Evolutionary conservation across 2,888 invertebrate species (phyloP).

Genomic region (Drosophila paramelanica): DNA sequence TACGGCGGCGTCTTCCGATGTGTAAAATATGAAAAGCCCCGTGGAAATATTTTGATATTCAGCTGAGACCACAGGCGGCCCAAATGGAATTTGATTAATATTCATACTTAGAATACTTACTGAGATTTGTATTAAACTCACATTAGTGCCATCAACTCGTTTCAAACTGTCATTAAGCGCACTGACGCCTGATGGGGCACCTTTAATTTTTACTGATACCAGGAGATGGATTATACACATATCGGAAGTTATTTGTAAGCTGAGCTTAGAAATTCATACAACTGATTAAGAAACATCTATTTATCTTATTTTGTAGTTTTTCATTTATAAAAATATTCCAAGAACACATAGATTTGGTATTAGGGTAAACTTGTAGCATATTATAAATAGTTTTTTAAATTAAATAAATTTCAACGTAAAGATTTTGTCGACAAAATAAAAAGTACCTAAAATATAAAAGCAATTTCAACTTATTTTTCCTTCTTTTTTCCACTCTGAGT

Average conservation of each 20-base stretch:
- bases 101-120: conserved; percentile 10
- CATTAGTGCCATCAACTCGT: conserved; percentile 31
- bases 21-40: conserved; percentile 48
- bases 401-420: not conserved
- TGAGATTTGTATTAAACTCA: conserved; percentile 17
- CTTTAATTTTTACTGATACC: conserved; percentile 30
- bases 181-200: conserved; percentile 10
- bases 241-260: conserved; percentile 57
- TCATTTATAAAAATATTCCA: not conserved
- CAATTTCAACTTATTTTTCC: too few species aligned
- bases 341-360: not conserved
- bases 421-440: too few species aligned
- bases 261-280: conserved; percentile 8
- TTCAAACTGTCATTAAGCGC: conserved; percentile 55
- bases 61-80: conserved; percentile 16
- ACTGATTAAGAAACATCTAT: not conserved
- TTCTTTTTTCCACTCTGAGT: too few species aligned
- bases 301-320: too few species aligned
- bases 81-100: conserved; percentile 30
- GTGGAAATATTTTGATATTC: conserved; percentile 45
- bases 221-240: conserved; percentile 13
- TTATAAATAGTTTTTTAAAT: too few species aligned
- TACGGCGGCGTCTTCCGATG: conserved; percentile 30
- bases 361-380: not conserved
- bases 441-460: too few species aligned